A percentile compares a stretch with the other conserved stretches of the same genome.
Conservation (phyloP, 2,113 vertebrate species). For the Amblyornis subalaris region DNA sequence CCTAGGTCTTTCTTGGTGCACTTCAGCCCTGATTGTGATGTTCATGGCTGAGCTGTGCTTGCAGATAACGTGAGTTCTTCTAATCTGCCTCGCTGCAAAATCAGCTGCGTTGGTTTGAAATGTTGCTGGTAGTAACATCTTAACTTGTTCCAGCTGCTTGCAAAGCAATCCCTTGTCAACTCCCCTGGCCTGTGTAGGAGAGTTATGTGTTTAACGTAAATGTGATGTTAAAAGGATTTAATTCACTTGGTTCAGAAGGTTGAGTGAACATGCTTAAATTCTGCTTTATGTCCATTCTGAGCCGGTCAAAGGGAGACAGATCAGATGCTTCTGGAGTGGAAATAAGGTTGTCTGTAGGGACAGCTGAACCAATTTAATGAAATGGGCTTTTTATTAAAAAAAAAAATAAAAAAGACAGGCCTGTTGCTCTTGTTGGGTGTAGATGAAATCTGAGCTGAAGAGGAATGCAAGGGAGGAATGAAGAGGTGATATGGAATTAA, state of each 20-base stretch:
- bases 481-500: background rate
- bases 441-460: background rate
- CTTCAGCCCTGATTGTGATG: background rate
- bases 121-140: background rate
- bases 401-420: background rate
- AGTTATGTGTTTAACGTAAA: background rate
- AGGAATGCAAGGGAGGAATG: background rate
- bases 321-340: background rate
- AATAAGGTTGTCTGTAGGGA: background rate
- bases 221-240: background rate
- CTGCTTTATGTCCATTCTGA: background rate
- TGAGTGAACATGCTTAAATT: background rate
- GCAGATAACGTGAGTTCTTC: background rate
- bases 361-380: background rate
- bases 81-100: background rate
- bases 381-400: background rate
- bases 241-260: background rate
- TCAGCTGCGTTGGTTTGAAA: background rate
- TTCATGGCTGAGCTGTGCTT: background rate
- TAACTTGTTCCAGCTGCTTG: conserved; percentile 1
- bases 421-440: background rate
- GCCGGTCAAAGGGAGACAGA: background rate
- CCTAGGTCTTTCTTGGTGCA: background rate
- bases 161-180: background rate
- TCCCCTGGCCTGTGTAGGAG: background rate